Evolutionary conservation across 2,888 invertebrate species (phyloP), one percentile per base, ranked within the genome.

Genomic region (Tortrix viridana): DNA sequence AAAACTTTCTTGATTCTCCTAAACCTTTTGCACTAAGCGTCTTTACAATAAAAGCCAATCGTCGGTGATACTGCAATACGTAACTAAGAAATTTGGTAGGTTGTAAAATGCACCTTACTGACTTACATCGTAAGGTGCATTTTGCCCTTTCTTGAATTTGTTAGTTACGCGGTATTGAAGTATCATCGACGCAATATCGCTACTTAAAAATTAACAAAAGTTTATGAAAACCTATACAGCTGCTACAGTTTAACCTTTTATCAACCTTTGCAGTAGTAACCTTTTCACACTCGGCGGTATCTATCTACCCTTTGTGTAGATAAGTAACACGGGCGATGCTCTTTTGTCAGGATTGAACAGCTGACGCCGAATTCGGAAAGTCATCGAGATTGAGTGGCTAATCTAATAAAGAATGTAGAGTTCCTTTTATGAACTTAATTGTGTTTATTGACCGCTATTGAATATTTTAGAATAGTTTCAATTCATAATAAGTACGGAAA

Each of bases 181-280:
- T n/a, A n/a, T n/a, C n/a, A 26, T 26, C 26, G 26, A 26, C 6
- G 4, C 1, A 38, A n/a, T 12, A 41, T 41, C 4, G 6, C 41
- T 41, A 14, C 16, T 6, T 41, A 12, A 6, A 16, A 16, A 16
- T n/a, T 5, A 14, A 41, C n/a, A 41, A 1, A 48, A 48, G 0
- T 23, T 32, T 12, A 32, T 32, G 12, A 32, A 32, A 23, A 48
- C 5, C 20, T 48, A 22, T n/a, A 22, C 16, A 44, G 3, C 12
- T 19, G n/a, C 37, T 52, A n/a, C 16, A 12, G 41, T 23, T 26
- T 62, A 62, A 62, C 62, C 57, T 63, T 63, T 53, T 32, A 52
- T 26, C 43, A 62, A 62, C 63, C 53, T 63, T 63, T 58, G 22
- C 52, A 53, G 41, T 46, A 57, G 53, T 53, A 63, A 58, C 63